phyloP scores from a whole-genome alignment of 2,797 vertebrate genomes.

The Sebastes reedi region DNA sequence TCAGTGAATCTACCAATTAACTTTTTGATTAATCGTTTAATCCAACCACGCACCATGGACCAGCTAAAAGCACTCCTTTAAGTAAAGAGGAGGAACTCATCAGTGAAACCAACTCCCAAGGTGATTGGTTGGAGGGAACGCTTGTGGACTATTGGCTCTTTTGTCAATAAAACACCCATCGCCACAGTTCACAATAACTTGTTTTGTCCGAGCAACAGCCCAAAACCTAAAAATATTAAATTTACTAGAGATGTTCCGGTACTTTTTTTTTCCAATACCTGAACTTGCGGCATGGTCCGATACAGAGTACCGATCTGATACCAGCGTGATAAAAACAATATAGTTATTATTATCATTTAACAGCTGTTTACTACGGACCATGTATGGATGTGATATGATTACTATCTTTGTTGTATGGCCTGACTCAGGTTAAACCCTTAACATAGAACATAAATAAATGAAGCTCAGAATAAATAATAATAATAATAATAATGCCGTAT shows the following conservation, averaged over 20 bases:
- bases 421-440: too few species aligned
- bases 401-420: too few species aligned
- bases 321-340: too few species aligned
- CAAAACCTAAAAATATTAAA: not conserved
- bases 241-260: not conserved
- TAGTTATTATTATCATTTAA: too few species aligned
- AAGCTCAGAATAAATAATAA: too few species aligned
- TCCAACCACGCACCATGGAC: not conserved
- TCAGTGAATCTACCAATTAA: not conserved
- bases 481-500: too few species aligned
- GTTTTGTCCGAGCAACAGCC: not conserved
- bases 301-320: too few species aligned
- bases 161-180: not conserved
- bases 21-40: conserved; percentile 8
- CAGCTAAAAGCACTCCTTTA: not conserved
- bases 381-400: too few species aligned
- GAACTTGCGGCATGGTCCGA: accelerated
- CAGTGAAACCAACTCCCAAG: not conserved
- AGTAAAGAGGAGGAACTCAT: not conserved
- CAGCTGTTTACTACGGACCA: too few species aligned
- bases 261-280: too few species aligned
- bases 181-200: not conserved
- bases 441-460: too few species aligned
- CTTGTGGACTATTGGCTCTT: not conserved
- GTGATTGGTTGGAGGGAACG: not conserved